Percentiles rank a stretch among this genome's conserved stretches.
Conservation (phyloP, 2,888 invertebrate genomes). For the Synergus itoensis region DNA sequence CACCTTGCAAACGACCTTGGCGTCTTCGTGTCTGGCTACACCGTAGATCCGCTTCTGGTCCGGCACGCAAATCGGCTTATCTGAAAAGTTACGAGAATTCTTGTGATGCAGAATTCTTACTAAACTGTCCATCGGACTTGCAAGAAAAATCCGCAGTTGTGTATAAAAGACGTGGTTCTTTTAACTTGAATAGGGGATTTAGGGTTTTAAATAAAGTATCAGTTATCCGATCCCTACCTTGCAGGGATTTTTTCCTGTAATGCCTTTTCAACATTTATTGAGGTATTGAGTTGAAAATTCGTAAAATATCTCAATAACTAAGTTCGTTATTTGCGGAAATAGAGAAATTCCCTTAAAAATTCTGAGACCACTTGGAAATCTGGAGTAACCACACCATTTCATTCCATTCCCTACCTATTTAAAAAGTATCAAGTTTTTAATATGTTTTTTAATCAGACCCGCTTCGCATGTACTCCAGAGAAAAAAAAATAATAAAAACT, state of each 20-base stretch:
- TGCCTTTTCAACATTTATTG: no score
- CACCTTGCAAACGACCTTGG: slow-evolving; percentile 89
- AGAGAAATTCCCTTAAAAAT: no score
- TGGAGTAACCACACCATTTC: neutral
- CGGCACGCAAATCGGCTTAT: slow-evolving; percentile 89
- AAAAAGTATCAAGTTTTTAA: neutral
- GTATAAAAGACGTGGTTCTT: neutral
- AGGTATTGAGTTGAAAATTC: no score
- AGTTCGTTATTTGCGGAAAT: no score
- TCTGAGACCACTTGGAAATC: neutral
- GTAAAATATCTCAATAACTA: no score
- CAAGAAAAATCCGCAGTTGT: neutral
- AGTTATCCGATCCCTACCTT: no score
- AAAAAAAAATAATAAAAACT: neutral
- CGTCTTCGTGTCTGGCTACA: slow-evolving; percentile 89
- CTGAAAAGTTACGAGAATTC: slow-evolving; percentile 78
- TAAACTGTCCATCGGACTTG: neutral
- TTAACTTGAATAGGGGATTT: neutral
- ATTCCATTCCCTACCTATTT: neutral
- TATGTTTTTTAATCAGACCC: neutral
- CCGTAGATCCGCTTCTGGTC: slow-evolving; percentile 90
- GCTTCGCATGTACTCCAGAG: neutral
- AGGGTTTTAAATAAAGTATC: neutral
- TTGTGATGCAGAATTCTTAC: neutral
- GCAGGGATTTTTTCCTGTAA: no score